Conservation (phyloP, 1,140 invertebrate species). For the Euglossa dilemma region DNA sequence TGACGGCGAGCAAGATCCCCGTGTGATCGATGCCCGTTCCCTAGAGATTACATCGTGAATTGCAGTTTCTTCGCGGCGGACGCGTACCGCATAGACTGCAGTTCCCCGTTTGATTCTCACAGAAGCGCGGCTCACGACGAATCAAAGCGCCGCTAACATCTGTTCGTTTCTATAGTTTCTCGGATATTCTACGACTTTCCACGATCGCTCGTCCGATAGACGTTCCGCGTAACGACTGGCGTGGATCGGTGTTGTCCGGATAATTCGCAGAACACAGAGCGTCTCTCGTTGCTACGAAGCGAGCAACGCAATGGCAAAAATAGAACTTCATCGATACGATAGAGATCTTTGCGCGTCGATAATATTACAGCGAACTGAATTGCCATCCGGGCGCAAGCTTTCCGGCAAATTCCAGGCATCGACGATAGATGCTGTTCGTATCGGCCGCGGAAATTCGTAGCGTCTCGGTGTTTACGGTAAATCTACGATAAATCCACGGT, state of each 20-base stretch:
- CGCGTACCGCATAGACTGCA: conserved; percentile 35
- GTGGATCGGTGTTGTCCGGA: not conserved
- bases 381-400: not conserved
- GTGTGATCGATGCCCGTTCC: conserved; percentile 75
- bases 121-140: conserved; percentile 47
- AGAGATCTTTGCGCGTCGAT: not conserved
- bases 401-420: no score
- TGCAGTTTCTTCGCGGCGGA: conserved; percentile 65
- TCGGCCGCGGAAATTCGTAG: no score
- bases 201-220: conserved; percentile 8
- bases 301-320: not conserved
- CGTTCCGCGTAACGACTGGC: not conserved
- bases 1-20: conserved; percentile 70
- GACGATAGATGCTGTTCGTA: no score
- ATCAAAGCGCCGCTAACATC: conserved; percentile 54
- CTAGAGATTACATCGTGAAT: conserved; percentile 74
- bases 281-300: no score
- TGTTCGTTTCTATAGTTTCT: conserved; percentile 44
- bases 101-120: conserved; percentile 56
- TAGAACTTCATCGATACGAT: not conserved
- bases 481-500: not conserved
- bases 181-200: conserved; percentile 31
- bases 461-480: no score
- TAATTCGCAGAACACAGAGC: not conserved
- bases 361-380: not conserved